Evolutionary conservation across 2,888 invertebrate species (phyloP).

Genomic region (Vandiemenella viatica): DNA sequence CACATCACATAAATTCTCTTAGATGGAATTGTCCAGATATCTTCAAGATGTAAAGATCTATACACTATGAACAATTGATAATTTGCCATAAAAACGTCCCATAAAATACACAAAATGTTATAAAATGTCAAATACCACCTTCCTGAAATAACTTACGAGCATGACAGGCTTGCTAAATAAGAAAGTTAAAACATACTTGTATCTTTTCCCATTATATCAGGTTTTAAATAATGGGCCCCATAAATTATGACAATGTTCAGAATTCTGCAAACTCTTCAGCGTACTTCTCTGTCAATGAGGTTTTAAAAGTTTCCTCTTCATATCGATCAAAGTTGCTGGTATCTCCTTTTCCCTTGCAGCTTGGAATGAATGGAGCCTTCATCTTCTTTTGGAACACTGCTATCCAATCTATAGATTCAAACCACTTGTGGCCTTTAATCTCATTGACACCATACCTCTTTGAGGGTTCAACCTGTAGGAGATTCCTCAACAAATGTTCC

Average conservation of each 20-base stretch:
- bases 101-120: neutral
- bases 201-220: constrained; percentile 7
- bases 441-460: constrained; percentile 98
- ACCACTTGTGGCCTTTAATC: constrained; percentile 99
- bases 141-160: constrained; percentile 4
- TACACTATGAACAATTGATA: too few species aligned
- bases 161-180: constrained; percentile 7
- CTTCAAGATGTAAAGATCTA: too few species aligned
- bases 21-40: too few species aligned
- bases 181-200: constrained; percentile 14
- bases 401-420: constrained; percentile 97
- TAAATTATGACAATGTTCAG: constrained; percentile 35
- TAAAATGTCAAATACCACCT: neutral
- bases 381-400: constrained; percentile 98
- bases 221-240: constrained; percentile 5
- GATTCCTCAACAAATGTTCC: constrained; percentile 91
- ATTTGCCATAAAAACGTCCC: neutral
- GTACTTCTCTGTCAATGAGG: constrained; percentile 98
- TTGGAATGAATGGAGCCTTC: constrained; percentile 97
- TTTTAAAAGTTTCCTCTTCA: constrained; percentile 96
- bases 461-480: constrained; percentile 74
- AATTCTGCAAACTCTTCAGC: constrained; percentile 99
- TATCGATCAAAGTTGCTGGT: constrained; percentile 99
- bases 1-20: too few species aligned
- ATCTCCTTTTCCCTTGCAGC: constrained; percentile 97